These are phyloP conservation scores for Melanocharis versteri DNA, from an alignment of 2,113 vertebrate species.

Conservation along the genomic window DNA sequence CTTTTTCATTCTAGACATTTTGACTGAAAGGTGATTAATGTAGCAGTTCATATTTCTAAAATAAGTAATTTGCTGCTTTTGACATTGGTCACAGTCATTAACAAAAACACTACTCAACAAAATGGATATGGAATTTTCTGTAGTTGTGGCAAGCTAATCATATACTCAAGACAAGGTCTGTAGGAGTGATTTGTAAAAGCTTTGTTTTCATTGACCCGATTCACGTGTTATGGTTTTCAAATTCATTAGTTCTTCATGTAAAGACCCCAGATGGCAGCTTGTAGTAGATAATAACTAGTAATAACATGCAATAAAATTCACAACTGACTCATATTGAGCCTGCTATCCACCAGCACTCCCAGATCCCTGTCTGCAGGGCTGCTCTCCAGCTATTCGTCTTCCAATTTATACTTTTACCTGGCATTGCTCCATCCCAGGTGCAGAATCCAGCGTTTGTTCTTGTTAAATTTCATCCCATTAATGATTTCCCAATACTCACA, in stretches of 20 bases:
- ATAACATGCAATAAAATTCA: not conserved
- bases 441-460: rapidly evolving
- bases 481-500: not conserved
- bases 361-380: not conserved
- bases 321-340: not conserved
- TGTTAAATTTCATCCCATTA: not conserved
- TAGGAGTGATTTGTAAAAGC: not conserved
- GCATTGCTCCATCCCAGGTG: not conserved
- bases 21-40: not conserved
- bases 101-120: not conserved
- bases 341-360: not conserved
- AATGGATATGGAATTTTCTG: not conserved
- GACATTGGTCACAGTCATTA: not conserved
- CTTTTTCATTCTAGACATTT: not conserved
- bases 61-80: not conserved
- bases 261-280: not conserved
- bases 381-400: not conserved
- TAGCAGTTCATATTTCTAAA: not conserved
- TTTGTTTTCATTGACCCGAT: not conserved
- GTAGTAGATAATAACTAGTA: not conserved
- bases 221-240: not conserved
- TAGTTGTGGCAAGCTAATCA: not conserved
- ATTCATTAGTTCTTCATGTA: not conserved
- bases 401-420: not conserved
- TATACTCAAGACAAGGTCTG: not conserved